Evolutionary conservation across 2,113 vertebrate species (phyloP).

Genomic region (Gasterosteus aculeatus): DNA sequence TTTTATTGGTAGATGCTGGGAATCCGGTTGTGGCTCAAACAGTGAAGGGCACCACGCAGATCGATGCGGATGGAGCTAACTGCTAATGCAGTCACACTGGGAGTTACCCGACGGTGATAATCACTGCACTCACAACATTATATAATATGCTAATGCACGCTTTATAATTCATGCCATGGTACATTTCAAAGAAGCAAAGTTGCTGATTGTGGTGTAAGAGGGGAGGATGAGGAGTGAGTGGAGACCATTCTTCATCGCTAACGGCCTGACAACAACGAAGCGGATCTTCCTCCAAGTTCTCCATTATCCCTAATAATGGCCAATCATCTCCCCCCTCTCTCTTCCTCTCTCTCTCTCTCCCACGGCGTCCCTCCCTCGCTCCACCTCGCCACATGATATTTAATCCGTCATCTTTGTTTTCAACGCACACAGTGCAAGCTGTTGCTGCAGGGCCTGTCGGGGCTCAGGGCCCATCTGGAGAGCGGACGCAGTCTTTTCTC

Average conservation of each 20-base stretch:
- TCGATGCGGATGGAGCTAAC: background rate
- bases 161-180: slow-evolving; percentile 4
- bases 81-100: background rate
- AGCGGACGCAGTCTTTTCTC: slow-evolving; percentile 65
- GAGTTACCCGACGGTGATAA: background rate
- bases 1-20: background rate
- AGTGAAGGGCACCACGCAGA: background rate
- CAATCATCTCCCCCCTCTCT: slow-evolving; percentile 63
- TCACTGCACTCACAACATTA: slow-evolving; percentile 15
- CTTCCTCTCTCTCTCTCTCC: slow-evolving; percentile 45
- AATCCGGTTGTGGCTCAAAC: background rate
- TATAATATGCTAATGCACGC: slow-evolving; percentile 25
- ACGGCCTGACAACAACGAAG: slow-evolving; percentile 51
- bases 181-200: slow-evolving; percentile 29
- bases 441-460: slow-evolving; percentile 85
- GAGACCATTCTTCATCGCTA: slow-evolving; percentile 51
- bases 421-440: slow-evolving; percentile 90
- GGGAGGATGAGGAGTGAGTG: slow-evolving; percentile 38
- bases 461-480: slow-evolving; percentile 90
- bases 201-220: slow-evolving; percentile 32
- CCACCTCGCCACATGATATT: slow-evolving; percentile 85
- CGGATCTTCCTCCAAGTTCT: slow-evolving; percentile 54
- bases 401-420: slow-evolving; percentile 94
- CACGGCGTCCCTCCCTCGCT: slow-evolving; percentile 71
- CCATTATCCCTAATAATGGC: slow-evolving; percentile 64